These are phyloP conservation scores for Capitella teleta DNA, from an alignment of 1,140 invertebrate genomes.

Conservation along the genomic window DNA sequence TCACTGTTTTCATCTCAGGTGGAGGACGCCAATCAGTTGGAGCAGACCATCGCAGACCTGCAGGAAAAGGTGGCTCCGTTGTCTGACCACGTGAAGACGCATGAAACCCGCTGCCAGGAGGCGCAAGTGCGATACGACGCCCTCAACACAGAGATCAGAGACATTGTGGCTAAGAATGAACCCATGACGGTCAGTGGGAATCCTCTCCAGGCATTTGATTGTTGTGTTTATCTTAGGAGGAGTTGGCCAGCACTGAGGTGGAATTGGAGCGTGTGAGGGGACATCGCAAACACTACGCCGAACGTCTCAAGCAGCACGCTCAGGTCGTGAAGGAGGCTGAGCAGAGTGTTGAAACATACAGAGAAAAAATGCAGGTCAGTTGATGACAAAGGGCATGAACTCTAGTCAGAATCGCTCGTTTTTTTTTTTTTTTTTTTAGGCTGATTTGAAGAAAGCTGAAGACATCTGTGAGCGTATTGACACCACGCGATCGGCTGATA, in stretches of 20 bases:
- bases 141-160: background rate
- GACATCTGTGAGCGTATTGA: constrained; percentile 25
- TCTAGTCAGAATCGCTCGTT: too few relatives aligned
- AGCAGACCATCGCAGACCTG: background rate
- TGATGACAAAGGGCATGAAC: too few relatives aligned
- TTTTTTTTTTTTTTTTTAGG: too few relatives aligned
- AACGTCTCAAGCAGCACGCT: too few relatives aligned
- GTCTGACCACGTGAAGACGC: background rate
- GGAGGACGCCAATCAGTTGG: background rate
- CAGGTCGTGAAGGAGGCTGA: too few relatives aligned
- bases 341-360: too few relatives aligned
- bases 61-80: background rate
- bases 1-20: background rate
- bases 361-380: too few relatives aligned
- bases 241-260: too few relatives aligned
- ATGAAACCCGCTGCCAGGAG: background rate
- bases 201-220: too few relatives aligned
- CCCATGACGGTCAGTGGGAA: background rate
- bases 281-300: too few relatives aligned
- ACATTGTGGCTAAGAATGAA: background rate
- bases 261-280: too few relatives aligned
- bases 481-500: constrained; percentile 21
- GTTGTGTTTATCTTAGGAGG: too few relatives aligned
- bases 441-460: constrained; percentile 20
- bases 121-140: background rate